Conservation (phyloP, 2,113 vertebrate genomes). For the Prolemur simus region DNA sequence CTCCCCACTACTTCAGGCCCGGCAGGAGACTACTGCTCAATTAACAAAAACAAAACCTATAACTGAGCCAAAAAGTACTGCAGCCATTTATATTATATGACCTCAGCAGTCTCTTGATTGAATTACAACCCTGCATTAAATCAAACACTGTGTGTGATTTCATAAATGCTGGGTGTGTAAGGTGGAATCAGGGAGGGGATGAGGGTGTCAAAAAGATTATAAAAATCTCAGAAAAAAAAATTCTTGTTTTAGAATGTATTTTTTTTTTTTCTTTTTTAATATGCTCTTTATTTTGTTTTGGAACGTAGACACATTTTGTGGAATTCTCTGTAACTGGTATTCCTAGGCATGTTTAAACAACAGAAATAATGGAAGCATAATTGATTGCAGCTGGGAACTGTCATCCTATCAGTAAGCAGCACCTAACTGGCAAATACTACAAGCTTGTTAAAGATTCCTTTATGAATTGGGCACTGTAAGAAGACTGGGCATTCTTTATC, state of each 20-base stretch:
- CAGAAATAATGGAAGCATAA: conserved; percentile 66
- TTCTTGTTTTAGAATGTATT: background rate
- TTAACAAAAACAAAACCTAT: conserved; percentile 84
- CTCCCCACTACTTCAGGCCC: conserved; percentile 38
- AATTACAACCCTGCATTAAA: conserved; percentile 83
- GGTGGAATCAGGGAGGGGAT: background rate
- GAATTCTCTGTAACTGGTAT: conserved; percentile 48
- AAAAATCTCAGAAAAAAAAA: background rate
- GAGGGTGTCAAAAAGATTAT: background rate
- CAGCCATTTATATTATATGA: conserved; percentile 81
- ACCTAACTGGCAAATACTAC: conserved; percentile 54
- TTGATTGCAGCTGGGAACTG: conserved; percentile 59
- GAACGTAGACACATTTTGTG: conserved; percentile 65
- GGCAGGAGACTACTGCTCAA: conserved; percentile 79
- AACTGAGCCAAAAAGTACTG: conserved; percentile 80
- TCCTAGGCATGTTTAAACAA: conserved; percentile 43
- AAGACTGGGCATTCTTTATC: conserved; percentile 81
- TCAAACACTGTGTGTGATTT: conserved; percentile 69
- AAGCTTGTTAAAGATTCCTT: conserved; percentile 16
- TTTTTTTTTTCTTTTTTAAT: background rate
- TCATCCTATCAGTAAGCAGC: conserved; percentile 45
- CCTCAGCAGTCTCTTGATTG: conserved; percentile 81
- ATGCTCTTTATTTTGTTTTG: conserved; percentile 72
- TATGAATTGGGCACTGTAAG: conserved; percentile 61
- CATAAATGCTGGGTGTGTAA: conserved; percentile 12